Base-by-base conservation (phyloP, 2,888 invertebrate genomes). In the Dryococelus australis region DNA sequence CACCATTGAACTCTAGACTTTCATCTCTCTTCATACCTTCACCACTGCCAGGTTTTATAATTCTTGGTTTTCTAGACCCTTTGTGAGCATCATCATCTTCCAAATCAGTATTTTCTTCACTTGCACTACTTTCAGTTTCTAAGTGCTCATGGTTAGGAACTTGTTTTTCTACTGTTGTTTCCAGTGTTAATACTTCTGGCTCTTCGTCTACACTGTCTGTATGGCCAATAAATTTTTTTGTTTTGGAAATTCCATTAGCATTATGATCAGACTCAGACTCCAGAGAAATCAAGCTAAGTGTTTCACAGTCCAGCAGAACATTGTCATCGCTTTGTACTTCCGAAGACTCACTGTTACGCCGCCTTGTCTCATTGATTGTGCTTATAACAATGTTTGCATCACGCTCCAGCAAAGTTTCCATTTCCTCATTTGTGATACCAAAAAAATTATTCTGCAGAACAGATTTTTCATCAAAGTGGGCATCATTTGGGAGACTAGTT, bases 231-330 rank as follows among this genome's bases (percentile, higher is more conserved):
- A 53, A 53, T 16, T 47, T 88, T 5, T 89, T 86, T 43, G 87
- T 87, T 26, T 43, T 24, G n/a, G 65, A 65, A 84, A 43, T 53
- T 0, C 65, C 78, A 27, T 78, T 85, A 89, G 88, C 35, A 88
- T 86, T 89, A 86, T 78, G 93, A 91, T 96, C 96, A 35, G 95
- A 95, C 90, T 96, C 96, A 87, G 96, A 96, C 88, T 96, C 96
- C 90, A 96, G 95, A 86, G 96, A 96, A 0, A 96, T 96, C 81
- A 95, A 91, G 91, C 96, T 96, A 89, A 96, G 91, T 0, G 95
- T 95, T 91, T 95, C 95, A 90, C 94, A 94, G 89, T 95, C 95
- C 43, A 94, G 89, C 87, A 93, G 88, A 85, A 93, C 87, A 87
- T 95, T 94, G 88, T 93, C 93, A 0, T 93, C 93, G 79, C 92